Conservation (phyloP, 2,888 invertebrate genomes). For the Flexamia atlantica region DNA sequence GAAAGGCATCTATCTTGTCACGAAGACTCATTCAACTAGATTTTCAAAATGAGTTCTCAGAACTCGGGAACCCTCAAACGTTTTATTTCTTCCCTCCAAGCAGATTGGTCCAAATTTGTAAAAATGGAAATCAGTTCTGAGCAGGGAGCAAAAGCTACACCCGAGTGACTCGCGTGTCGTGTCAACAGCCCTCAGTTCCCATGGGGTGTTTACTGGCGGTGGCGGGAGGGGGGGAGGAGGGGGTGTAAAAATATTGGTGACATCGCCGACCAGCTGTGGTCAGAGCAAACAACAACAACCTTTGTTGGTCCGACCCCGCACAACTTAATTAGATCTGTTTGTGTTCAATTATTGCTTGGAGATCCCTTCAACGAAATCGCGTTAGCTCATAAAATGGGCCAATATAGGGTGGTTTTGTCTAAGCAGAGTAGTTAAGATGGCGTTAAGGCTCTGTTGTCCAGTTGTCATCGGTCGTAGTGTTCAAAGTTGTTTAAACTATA, state of each 20-base stretch:
- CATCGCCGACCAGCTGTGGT: conserved; percentile 43
- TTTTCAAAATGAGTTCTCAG: too few relatives aligned
- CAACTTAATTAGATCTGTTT: conserved; percentile 43
- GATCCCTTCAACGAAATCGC: conserved; percentile 27
- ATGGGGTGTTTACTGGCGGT: background rate
- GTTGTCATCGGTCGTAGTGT: too few relatives aligned
- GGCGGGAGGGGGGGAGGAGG: background rate
- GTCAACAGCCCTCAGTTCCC: conserved; percentile 31
- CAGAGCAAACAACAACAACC: conserved; percentile 52
- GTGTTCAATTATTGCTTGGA: background rate
- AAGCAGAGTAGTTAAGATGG: background rate
- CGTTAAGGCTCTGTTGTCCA: too few relatives aligned
- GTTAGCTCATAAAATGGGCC: conserved; percentile 12
- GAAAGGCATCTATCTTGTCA: too few relatives aligned
- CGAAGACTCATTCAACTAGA: too few relatives aligned
- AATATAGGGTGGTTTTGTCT: background rate
- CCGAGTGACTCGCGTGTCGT: conserved; percentile 8
- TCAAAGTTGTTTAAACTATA: too few relatives aligned
- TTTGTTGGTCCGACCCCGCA: background rate
- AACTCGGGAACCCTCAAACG: too few relatives aligned
- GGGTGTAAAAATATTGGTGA: conserved; percentile 56
- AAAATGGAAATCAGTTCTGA: too few relatives aligned
- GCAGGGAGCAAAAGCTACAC: background rate
- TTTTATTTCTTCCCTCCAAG: too few relatives aligned
- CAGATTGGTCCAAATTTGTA: too few relatives aligned